Evolutionary conservation across 2,797 vertebrate species (phyloP).

Genomic region (Silurus aristotelis): DNA sequence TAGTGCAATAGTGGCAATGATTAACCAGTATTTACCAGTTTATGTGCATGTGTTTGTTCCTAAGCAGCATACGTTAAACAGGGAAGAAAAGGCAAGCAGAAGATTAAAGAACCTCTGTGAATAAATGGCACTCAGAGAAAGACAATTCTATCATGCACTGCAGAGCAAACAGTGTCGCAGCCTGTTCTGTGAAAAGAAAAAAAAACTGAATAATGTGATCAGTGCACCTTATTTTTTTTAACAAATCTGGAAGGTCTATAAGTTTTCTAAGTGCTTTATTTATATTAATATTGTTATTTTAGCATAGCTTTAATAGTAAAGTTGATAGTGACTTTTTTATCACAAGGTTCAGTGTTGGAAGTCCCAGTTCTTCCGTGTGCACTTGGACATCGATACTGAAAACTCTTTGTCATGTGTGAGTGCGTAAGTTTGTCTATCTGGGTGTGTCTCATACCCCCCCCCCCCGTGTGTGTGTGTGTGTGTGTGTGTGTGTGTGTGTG

Average conservation of each 20-base stretch:
- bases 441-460: background rate
- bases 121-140: background rate
- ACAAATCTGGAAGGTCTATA: conserved; percentile 6
- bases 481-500: too few relatives aligned
- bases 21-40: conserved; percentile 3
- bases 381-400: background rate
- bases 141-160: conserved; percentile 26
- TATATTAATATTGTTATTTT: background rate
- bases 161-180: conserved; percentile 29
- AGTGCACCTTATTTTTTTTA: background rate
- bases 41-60: background rate
- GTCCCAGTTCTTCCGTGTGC: background rate
- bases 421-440: background rate
- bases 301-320: too few relatives aligned
- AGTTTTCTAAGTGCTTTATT: background rate
- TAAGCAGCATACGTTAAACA: conserved; percentile 4
- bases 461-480: too few relatives aligned
- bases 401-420: background rate
- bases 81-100: background rate
- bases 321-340: background rate
- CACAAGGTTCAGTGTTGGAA: background rate
- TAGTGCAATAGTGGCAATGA: background rate
- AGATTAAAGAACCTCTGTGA: conserved; percentile 28
- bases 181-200: background rate
- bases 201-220: background rate